Conservation (phyloP, 2,113 vertebrate genomes). For the Neotoma lepida region DNA sequence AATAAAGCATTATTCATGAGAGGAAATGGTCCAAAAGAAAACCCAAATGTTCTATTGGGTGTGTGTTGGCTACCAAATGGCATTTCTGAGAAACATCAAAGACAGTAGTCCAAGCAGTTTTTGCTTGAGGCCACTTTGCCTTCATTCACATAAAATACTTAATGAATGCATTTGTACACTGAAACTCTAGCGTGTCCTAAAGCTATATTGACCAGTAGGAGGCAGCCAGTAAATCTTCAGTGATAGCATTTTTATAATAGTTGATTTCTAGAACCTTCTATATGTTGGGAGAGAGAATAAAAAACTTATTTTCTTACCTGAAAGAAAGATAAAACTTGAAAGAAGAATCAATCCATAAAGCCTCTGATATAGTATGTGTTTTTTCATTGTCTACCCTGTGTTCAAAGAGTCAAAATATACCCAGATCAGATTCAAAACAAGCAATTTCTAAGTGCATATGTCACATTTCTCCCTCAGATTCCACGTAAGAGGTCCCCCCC, state of each 20-base stretch:
- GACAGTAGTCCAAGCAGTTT: background rate
- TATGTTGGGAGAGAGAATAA: conserved; percentile 2
- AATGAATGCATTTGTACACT: background rate
- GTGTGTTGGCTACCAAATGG: conserved; percentile 5
- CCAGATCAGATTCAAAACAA: conserved; percentile 58
- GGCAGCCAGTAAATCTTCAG: background rate
- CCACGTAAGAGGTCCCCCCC: background rate
- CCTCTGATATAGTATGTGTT: conserved; percentile 39
- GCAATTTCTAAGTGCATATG: background rate
- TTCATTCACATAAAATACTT: background rate
- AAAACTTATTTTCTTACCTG: conserved; percentile 71
- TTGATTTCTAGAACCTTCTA: conserved; percentile 29
- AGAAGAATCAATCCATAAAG: conserved; percentile 71
- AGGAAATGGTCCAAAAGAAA: conserved; percentile 29
- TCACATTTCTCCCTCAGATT: background rate
- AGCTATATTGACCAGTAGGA: background rate
- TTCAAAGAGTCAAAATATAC: conserved; percentile 65
- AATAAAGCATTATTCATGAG: background rate
- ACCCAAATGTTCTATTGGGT: conserved; percentile 2
- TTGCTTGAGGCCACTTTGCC: background rate
- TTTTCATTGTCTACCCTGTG: conserved; percentile 69
- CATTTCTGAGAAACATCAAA: conserved; percentile 32
- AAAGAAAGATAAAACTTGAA: conserved; percentile 64
- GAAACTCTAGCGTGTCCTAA: conserved; percentile 16
- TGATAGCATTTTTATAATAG: conserved; percentile 35